Conservation (phyloP, 2,888 invertebrate genomes). For the Disparrhopalites patrizii region DNA sequence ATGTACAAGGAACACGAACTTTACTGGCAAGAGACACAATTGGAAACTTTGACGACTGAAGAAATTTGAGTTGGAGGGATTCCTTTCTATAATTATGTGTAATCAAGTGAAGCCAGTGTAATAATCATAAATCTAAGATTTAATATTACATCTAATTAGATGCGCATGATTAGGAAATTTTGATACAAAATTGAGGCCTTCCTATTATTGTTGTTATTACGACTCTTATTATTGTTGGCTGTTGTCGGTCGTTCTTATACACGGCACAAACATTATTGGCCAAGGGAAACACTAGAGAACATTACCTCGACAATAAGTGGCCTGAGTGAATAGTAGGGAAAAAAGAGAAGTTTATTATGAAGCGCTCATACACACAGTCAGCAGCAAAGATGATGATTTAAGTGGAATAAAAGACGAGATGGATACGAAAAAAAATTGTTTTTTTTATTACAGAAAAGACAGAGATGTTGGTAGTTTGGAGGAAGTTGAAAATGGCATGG, state of each 20-base stretch:
- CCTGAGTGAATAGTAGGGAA: too few relatives aligned
- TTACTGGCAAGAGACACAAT: too few relatives aligned
- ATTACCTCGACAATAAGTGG: too few relatives aligned
- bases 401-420: conserved; percentile 15
- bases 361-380: conserved; percentile 4
- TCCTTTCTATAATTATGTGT: conserved; percentile 43
- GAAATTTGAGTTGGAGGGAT: conserved; percentile 21
- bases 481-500: conserved; percentile 28
- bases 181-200: conserved; percentile 25
- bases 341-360: too few relatives aligned
- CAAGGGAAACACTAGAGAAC: neutral
- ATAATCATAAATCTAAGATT: conserved; percentile 46
- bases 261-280: neutral
- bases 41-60: conserved; percentile 11
- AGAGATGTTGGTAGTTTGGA: conserved; percentile 22
- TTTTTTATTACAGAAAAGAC: too few relatives aligned
- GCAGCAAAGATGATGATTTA: conserved; percentile 14
- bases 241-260: too few relatives aligned
- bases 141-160: conserved; percentile 47
- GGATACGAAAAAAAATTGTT: neutral
- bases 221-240: conserved; percentile 23
- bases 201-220: conserved; percentile 20
- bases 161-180: conserved; percentile 46
- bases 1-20: too few relatives aligned
- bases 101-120: conserved; percentile 47